Conservation (phyloP, 2,113 vertebrate species). For the Prochilodus magdalenae region DNA sequence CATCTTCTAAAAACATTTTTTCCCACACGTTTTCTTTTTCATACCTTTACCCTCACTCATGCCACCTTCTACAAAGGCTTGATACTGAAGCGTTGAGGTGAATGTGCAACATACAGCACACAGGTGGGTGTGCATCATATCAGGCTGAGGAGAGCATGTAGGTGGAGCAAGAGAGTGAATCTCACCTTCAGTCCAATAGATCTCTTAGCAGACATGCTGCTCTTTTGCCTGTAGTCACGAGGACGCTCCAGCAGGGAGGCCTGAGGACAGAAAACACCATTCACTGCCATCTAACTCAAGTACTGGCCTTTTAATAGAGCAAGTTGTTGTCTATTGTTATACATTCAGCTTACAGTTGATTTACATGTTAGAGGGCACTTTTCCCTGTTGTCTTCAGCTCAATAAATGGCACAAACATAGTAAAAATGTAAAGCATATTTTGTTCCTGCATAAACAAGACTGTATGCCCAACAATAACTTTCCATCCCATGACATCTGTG, state of each 20-base stretch:
- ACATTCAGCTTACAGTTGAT: too few relatives aligned
- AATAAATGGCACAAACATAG: neutral
- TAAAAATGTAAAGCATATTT: too few relatives aligned
- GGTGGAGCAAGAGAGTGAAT: neutral
- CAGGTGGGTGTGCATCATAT: neutral
- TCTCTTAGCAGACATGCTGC: neutral
- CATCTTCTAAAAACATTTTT: too few relatives aligned
- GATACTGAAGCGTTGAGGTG: too few relatives aligned
- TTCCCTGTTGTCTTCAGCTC: neutral
- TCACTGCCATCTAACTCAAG: neutral
- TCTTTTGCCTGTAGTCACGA: neutral
- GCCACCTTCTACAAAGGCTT: too few relatives aligned
- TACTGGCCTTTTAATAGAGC: neutral
- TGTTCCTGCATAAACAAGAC: too few relatives aligned
- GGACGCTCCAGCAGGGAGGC: neutral
- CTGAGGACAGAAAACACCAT: conserved; percentile 19
- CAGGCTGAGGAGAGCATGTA: neutral
- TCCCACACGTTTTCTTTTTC: too few relatives aligned
- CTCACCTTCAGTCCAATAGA: conserved; percentile 33
- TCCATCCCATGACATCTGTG: too few relatives aligned
- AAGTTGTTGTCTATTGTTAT: too few relatives aligned
- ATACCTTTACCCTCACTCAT: too few relatives aligned
- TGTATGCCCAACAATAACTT: too few relatives aligned
- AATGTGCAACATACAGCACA: neutral
- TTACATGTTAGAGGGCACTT: too few relatives aligned